These are phyloP conservation scores for Ferdinandea cuprea DNA, from an alignment of 2,888 invertebrate genomes.

Conservation along the genomic window DNA sequence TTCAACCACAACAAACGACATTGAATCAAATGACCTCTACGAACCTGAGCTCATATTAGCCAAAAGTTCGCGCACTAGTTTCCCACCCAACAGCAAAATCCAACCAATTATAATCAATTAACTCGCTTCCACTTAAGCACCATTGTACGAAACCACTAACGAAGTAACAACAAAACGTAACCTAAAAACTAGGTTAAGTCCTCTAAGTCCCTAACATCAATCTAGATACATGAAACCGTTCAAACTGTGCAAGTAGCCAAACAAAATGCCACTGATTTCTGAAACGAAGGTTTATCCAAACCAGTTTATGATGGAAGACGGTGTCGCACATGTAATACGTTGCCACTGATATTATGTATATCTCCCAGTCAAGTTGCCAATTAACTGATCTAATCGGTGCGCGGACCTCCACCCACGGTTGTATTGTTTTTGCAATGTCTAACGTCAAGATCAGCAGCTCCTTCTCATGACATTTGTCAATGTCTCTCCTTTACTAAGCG, in stretches of 20 bases:
- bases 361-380: constrained; percentile 25
- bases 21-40: no score
- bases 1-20: no score
- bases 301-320: background rate
- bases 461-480: constrained; percentile 31
- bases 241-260: constrained; percentile 20
- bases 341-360: constrained; percentile 27
- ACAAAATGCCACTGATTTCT: constrained; percentile 11
- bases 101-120: constrained; percentile 40
- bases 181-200: constrained; percentile 48
- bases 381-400: constrained; percentile 24
- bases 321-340: constrained; percentile 6
- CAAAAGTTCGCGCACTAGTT: background rate
- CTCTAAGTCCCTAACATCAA: constrained; percentile 4
- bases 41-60: no score
- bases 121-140: constrained; percentile 25
- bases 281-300: constrained; percentile 21
- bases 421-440: constrained; percentile 7
- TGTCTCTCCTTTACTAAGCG: constrained; percentile 45
- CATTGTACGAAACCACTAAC: constrained; percentile 17
- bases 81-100: background rate
- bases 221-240: constrained; percentile 14
- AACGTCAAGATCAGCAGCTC: constrained; percentile 40
- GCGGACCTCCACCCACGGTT: background rate
- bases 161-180: constrained; percentile 1